Evolutionary conservation across 1,140 invertebrate genomes (phyloP), one percentile per base, ranked within the genome.

Genomic region (Heliconius himera): DNA sequence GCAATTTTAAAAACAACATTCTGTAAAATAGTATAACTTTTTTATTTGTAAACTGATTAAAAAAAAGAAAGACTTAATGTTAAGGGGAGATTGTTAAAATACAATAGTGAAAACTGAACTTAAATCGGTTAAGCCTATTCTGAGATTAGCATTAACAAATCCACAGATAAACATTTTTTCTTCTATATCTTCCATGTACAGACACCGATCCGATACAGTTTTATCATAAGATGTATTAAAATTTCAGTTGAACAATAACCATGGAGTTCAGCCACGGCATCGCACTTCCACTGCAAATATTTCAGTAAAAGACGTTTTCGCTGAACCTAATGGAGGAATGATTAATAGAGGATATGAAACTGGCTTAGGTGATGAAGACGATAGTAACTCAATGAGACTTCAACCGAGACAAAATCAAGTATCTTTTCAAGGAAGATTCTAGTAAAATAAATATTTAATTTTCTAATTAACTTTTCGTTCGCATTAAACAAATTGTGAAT

Each of bases 241-340:
- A 46, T 46, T 46, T 46, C 3, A 95, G 93, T 81, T 95, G 6
- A 95, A 95, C 77, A 95, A 95, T 77, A 95, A 95, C 75, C 85
- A 88, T 79, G 92, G 80, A 79, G 85, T 84, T 83, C 93, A 88
- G 4, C 91, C 91, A 13, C 95, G 95, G 76, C 95, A 95, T 78
- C 94, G 96, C 16, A 92, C 93, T 66, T 96, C 96, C 0, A 96
- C 95, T 77, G 96, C 95, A 1, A 95, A 95, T 75, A 95, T 96
- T 73, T 96, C 95, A 79, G 95, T 96, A 26, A 96, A 96, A 79
- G 95, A 96, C 82, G 95, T 96, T 0, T 96, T 96, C 80, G 94
- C 95, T 75, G 95, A 95, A 83, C 94, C 95, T 1, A 96, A 95
- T 82, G 95, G 95, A n/a, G 96, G 95, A 38, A 95, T 95, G 82